A percentile compares a stretch with the other conserved stretches of the same genome.
phyloP scores from a whole-genome alignment of 1,140 invertebrate species.

The Zaprionus inermis region DNA sequence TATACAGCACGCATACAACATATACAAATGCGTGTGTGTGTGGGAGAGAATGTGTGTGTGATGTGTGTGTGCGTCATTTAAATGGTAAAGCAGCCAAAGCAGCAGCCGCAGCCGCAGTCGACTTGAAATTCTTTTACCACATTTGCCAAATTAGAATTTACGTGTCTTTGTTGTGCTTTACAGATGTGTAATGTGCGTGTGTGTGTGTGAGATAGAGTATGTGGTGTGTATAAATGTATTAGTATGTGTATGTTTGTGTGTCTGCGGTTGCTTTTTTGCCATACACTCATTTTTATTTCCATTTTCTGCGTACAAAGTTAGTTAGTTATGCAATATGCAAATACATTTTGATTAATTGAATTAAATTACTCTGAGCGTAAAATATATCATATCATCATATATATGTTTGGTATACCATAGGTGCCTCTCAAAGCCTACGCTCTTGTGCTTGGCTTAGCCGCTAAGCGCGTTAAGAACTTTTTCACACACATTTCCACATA shows the following conservation, averaged over 20 bases:
- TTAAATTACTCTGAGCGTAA: slow-evolving; percentile 66
- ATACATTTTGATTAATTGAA: slow-evolving; percentile 77
- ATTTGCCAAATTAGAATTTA: slow-evolving; percentile 78
- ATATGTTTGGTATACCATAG: background rate
- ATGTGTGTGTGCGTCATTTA: slow-evolving; percentile 13
- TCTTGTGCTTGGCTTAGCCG: background rate
- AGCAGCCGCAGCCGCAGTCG: slow-evolving; percentile 31
- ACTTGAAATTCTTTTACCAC: slow-evolving; percentile 73
- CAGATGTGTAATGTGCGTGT: slow-evolving; percentile 7
- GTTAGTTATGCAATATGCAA: slow-evolving; percentile 56
- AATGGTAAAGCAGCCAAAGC: slow-evolving; percentile 34
- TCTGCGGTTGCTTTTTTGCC: slow-evolving; percentile 40
- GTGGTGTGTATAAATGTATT: no score
- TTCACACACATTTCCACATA: slow-evolving; percentile 46
- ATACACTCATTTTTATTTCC: slow-evolving; percentile 44
- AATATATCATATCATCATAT: background rate
- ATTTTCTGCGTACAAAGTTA: slow-evolving; percentile 47
- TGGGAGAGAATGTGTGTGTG: no score
- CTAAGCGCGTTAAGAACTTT: slow-evolving; percentile 37
- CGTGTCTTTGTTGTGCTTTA: slow-evolving; percentile 33
- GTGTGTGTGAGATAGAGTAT: slow-evolving; percentile 18
- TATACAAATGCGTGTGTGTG: slow-evolving; percentile 21
- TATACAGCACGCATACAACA: slow-evolving; percentile 53
- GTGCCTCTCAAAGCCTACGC: no score
- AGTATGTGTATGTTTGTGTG: slow-evolving; percentile 15